A percentile compares a stretch with the other conserved stretches of the same genome.
Evolutionary conservation across 2,113 vertebrate species (phyloP).

Genomic region (Coptodon bakossiorum): DNA sequence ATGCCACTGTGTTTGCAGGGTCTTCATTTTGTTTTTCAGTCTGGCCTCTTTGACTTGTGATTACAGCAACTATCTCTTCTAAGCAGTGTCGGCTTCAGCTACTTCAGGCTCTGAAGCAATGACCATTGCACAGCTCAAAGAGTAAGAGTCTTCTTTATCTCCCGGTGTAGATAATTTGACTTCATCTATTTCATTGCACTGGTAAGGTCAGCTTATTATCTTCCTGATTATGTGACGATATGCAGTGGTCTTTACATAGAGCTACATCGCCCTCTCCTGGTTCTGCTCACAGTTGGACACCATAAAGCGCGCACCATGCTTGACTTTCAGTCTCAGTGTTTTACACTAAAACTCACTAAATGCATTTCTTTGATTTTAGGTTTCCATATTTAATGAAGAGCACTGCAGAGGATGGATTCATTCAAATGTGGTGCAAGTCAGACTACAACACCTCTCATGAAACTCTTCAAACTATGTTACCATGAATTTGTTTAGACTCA

Average conservation of each 20-base stretch:
- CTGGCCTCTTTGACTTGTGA: background rate
- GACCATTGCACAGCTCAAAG: background rate
- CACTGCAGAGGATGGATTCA: background rate
- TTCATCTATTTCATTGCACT: background rate
- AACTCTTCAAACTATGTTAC: background rate
- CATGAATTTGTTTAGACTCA: background rate
- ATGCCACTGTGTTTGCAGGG: background rate
- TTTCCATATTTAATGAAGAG: background rate
- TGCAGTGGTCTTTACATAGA: background rate
- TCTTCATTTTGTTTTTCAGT: background rate
- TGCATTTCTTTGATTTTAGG: background rate
- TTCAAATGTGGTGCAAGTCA: background rate
- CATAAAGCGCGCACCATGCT: accelerated
- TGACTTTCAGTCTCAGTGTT: background rate
- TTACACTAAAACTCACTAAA: background rate
- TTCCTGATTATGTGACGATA: background rate
- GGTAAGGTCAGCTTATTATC: background rate
- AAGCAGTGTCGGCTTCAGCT: background rate
- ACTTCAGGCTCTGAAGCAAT: background rate
- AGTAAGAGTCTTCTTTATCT: background rate
- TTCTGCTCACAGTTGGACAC: background rate
- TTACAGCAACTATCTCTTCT: background rate
- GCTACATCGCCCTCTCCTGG: background rate
- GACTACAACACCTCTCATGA: background rate
- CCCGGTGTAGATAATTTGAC: background rate